These are phyloP conservation scores for Crax fasciolata DNA, from an alignment of 2,797 vertebrate genomes.

Conservation along the genomic window DNA sequence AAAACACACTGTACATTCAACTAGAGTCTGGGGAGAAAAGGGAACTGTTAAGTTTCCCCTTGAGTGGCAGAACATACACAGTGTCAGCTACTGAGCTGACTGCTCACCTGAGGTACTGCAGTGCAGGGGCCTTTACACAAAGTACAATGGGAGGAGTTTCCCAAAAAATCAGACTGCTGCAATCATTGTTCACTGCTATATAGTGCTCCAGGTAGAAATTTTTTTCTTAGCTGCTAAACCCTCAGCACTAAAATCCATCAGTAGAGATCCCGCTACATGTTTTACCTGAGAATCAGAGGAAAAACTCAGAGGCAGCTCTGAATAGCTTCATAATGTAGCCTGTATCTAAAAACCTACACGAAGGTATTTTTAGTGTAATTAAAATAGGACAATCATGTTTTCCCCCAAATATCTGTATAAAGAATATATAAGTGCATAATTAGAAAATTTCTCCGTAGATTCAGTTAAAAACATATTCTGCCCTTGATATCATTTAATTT, in stretches of 20 bases:
- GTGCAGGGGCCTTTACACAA: slow-evolving; percentile 30
- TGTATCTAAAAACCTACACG: slow-evolving; percentile 68
- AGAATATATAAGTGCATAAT: slow-evolving; percentile 82
- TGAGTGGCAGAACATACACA: background rate
- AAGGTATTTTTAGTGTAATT: slow-evolving; percentile 64
- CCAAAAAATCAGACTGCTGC: slow-evolving; percentile 7
- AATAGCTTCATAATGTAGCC: slow-evolving; percentile 29
- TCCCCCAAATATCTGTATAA: slow-evolving; percentile 78
- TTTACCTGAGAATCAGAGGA: slow-evolving; percentile 77
- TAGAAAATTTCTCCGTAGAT: slow-evolving; percentile 83
- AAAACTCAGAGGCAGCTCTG: slow-evolving; percentile 70
- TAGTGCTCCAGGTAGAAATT: slow-evolving; percentile 26
- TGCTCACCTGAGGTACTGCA: slow-evolving; percentile 51
- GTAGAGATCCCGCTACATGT: slow-evolving; percentile 14
- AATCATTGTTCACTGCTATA: slow-evolving; percentile 2
- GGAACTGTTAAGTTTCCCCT: background rate
- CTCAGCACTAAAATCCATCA: slow-evolving; percentile 30
- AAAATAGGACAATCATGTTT: slow-evolving; percentile 71
- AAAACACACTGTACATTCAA: background rate
- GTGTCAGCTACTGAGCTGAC: slow-evolving; percentile 12
- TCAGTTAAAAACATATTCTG: slow-evolving; percentile 77
- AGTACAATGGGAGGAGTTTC: background rate
- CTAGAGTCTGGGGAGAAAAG: background rate
- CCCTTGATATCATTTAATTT: slow-evolving; percentile 69
- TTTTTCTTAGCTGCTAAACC: background rate